Percentiles rank a stretch among this genome's conserved stretches.
Conservation (phyloP, 2,113 vertebrate species). For the Catharus minimus region DNA sequence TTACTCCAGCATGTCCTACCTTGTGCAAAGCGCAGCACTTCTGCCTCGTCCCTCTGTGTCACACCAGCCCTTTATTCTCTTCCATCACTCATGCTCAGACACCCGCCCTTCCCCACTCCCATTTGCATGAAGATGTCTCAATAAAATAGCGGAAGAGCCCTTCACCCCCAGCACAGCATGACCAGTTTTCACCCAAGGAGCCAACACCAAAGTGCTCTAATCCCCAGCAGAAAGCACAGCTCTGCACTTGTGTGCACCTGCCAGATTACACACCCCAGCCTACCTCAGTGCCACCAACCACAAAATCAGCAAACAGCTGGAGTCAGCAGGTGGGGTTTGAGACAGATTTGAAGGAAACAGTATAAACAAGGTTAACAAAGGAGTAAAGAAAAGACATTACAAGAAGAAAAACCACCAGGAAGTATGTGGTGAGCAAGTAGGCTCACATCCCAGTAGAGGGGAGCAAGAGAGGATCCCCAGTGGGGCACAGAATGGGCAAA, state of each 20-base stretch:
- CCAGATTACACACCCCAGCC: neutral
- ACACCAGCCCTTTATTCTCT: neutral
- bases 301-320: neutral
- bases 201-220: neutral
- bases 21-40: neutral
- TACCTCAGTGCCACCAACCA: neutral
- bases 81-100: accelerated
- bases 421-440: neutral
- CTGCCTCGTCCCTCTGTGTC: neutral
- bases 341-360: neutral
- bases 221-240: neutral
- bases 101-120: accelerated
- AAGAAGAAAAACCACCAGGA: neutral
- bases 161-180: accelerated
- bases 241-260: neutral
- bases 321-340: neutral
- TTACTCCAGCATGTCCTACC: neutral
- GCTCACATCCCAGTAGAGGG: neutral
- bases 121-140: neutral
- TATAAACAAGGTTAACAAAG: neutral
- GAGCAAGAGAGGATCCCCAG: neutral
- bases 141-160: accelerated
- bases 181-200: neutral
- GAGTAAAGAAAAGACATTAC: neutral
- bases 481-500: neutral